Evolutionary conservation across 1,140 invertebrate species (phyloP).

Genomic region (Hesperophylax magnus): DNA sequence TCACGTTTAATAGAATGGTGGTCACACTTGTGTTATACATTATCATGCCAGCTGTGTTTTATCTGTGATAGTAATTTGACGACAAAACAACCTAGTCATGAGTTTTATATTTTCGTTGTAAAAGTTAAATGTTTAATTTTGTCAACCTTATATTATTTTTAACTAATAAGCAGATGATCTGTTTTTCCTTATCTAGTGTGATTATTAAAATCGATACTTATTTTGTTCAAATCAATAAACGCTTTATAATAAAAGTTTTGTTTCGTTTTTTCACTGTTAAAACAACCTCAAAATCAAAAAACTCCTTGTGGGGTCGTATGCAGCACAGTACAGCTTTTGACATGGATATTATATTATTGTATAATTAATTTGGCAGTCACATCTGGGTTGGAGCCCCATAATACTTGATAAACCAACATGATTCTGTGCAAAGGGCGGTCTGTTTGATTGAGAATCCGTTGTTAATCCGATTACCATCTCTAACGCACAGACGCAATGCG

Average conservation of each 20-base stretch:
- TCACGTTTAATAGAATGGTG: background rate
- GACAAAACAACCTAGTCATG: constrained; percentile 20
- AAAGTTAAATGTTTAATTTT: constrained; percentile 16
- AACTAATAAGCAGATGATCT: background rate
- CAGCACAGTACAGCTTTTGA: too few species aligned
- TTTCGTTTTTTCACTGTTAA: background rate
- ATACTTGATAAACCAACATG: too few species aligned
- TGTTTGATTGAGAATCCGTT: too few species aligned
- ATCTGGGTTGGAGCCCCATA: too few species aligned
- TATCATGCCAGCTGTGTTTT: constrained; percentile 13
- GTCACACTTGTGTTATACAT: background rate
- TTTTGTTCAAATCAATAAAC: constrained; percentile 26
- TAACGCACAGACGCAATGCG: too few species aligned
- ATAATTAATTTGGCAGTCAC: too few species aligned
- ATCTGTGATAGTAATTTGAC: constrained; percentile 31
- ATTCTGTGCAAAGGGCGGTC: too few species aligned
- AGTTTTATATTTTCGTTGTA: constrained; percentile 35
- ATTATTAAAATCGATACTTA: constrained; percentile 1
- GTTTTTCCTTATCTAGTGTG: constrained; percentile 15
- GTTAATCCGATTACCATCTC: too few species aligned
- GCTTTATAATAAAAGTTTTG: constrained; percentile 4
- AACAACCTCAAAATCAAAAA: too few species aligned
- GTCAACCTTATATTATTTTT: background rate
- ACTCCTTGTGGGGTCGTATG: too few species aligned
- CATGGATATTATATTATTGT: too few species aligned